phyloP scores from a whole-genome alignment of 2,797 vertebrate species.

The Anabas testudineus region DNA sequence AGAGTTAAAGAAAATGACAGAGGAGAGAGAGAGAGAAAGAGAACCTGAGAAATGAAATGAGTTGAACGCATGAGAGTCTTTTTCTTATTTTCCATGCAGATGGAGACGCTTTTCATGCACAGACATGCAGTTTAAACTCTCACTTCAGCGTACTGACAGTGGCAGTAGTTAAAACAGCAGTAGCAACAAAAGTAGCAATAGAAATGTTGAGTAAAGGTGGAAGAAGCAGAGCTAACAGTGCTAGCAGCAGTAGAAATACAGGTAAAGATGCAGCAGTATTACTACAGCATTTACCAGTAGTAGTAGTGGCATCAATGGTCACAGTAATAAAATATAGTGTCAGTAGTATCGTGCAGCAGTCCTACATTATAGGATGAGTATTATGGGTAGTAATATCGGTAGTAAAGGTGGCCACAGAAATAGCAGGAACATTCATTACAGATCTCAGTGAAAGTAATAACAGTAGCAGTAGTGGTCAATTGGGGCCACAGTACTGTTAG shows the following conservation, averaged over 20 bases:
- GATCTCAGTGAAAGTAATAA: background rate
- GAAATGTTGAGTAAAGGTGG: no score
- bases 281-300: background rate
- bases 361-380: background rate
- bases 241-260: no score
- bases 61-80: slow-evolving; percentile 38
- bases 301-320: no score
- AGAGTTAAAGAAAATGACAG: slow-evolving; percentile 47
- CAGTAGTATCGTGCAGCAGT: background rate
- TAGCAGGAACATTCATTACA: background rate
- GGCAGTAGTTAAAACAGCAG: background rate
- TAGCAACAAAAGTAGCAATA: background rate
- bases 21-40: slow-evolving; percentile 5
- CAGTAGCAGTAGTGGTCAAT: background rate
- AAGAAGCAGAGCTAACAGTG: background rate
- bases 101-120: slow-evolving; percentile 29
- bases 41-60: slow-evolving; percentile 22
- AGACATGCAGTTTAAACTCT: slow-evolving; percentile 20
- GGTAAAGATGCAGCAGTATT: background rate
- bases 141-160: slow-evolving; percentile 13
- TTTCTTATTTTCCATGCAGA: slow-evolving; percentile 46
- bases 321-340: background rate
- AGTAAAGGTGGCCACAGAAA: background rate
- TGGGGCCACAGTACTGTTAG: no score
- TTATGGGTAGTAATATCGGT: no score